A percentile compares a stretch with the other conserved stretches of the same genome.
Conservation (phyloP, 2,797 vertebrate species). For the Onychomys leucogaster region DNA sequence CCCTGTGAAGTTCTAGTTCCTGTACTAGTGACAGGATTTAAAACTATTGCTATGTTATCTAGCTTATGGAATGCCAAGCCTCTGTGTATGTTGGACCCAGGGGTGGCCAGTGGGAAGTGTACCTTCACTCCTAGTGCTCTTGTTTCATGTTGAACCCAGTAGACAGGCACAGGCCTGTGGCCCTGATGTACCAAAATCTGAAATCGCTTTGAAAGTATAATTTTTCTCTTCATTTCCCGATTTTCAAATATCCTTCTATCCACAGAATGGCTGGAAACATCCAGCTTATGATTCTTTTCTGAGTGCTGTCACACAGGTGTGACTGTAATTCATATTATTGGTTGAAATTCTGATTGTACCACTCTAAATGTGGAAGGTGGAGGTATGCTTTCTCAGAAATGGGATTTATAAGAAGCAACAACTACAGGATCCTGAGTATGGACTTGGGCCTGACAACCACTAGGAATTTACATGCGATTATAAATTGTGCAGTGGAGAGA, state of each 20-base stretch:
- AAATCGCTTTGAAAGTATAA: constrained; percentile 41
- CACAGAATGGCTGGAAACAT: constrained; percentile 39
- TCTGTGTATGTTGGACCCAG: not conserved
- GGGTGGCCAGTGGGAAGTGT: not conserved
- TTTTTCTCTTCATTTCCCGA: constrained; percentile 13
- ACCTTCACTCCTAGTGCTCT: not conserved
- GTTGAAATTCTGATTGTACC: not conserved
- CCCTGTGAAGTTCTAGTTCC: not conserved
- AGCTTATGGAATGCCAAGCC: not conserved
- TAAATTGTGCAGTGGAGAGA: not conserved
- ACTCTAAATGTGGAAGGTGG: not conserved
- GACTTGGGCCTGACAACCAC: not conserved
- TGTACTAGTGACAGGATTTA: not conserved
- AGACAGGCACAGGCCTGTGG: not conserved
- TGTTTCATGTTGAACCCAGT: not conserved
- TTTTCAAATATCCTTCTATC: constrained; percentile 54
- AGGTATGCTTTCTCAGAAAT: constrained; percentile 59
- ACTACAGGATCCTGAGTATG: not conserved
- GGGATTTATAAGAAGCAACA: not conserved
- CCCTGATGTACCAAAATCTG: not conserved
- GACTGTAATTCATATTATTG: constrained; percentile 17
- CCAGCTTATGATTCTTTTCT: constrained; percentile 41
- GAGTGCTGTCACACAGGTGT: not conserved
- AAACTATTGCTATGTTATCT: not conserved
- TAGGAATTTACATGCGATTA: not conserved